A percentile compares a stretch with the other conserved stretches of the same genome.
phyloP scores from a whole-genome alignment of 2,113 vertebrate species.

The Poecilia latipinna region DNA sequence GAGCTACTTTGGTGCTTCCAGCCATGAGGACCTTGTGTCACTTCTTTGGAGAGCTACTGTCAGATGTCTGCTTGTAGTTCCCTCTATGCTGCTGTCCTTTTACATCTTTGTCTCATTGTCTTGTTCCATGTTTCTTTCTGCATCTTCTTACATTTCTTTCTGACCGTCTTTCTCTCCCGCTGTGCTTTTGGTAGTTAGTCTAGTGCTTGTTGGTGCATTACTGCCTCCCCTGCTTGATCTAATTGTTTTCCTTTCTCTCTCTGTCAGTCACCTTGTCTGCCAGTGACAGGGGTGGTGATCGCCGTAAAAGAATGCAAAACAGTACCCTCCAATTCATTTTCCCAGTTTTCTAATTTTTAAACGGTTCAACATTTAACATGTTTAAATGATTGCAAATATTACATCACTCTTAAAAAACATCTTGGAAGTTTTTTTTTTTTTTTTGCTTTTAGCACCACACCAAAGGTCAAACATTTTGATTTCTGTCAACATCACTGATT shows the following conservation, averaged over 20 bases:
- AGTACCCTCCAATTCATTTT: constrained; percentile 18
- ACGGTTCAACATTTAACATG: not conserved
- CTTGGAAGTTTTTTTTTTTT: not conserved
- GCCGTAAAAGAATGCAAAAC: not conserved
- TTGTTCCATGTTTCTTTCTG: not conserved
- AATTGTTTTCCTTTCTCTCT: constrained; percentile 8
- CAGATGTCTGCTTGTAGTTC: constrained; percentile 39
- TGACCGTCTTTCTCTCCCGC: not conserved
- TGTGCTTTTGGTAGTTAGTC: not conserved
- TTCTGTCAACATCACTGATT: no score
- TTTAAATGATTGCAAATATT: not conserved
- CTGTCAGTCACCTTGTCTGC: constrained; percentile 19
- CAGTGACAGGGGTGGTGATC: constrained; percentile 16
- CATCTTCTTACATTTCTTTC: constrained; percentile 30
- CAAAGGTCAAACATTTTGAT: not conserved
- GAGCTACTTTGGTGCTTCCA: constrained; percentile 11
- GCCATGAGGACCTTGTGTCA: constrained; percentile 30
- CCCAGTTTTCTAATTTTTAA: not conserved
- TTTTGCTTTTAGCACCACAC: not conserved
- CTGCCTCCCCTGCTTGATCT: constrained; percentile 13
- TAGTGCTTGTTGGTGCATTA: constrained; percentile 19
- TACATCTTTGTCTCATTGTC: constrained; percentile 25
- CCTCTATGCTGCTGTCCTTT: constrained; percentile 45
- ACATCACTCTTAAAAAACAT: not conserved
- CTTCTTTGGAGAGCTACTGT: constrained; percentile 49